phyloP scores from a whole-genome alignment of 2,888 invertebrate genomes.

The Pseudanteris insignis region DNA sequence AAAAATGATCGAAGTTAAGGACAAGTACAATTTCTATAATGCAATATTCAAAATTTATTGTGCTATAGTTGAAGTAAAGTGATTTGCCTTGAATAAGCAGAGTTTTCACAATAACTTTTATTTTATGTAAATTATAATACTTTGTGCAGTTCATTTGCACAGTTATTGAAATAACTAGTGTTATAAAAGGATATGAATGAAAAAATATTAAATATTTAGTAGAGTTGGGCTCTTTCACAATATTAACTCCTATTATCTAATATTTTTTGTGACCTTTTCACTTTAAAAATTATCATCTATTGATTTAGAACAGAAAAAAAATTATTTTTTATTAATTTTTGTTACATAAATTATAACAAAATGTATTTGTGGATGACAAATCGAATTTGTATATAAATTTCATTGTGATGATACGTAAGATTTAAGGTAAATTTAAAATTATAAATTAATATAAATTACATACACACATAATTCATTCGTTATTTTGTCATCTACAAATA shows the following conservation, averaged over 20 bases:
- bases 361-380: constrained; percentile 25
- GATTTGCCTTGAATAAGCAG: constrained; percentile 44
- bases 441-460: neutral
- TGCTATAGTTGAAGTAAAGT: constrained; percentile 38
- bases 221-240: constrained; percentile 34
- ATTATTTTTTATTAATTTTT: no score
- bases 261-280: constrained; percentile 17
- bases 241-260: constrained; percentile 24
- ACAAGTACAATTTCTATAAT: constrained; percentile 44
- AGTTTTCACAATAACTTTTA: constrained; percentile 35
- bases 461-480: neutral
- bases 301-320: no score
- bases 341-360: constrained; percentile 5
- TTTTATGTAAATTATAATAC: constrained; percentile 39
- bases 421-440: constrained; percentile 3
- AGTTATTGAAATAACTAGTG: constrained; percentile 34
- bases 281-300: no score
- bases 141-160: constrained; percentile 32
- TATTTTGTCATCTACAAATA: constrained; percentile 27
- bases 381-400: constrained; percentile 20
- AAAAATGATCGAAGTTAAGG: constrained; percentile 39
- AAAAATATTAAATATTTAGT: constrained; percentile 20
- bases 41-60: constrained; percentile 44
- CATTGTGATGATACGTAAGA: constrained; percentile 1
- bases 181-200: constrained; percentile 20